phyloP scores from a whole-genome alignment of 1,140 invertebrate species.

The Delia radicum region DNA sequence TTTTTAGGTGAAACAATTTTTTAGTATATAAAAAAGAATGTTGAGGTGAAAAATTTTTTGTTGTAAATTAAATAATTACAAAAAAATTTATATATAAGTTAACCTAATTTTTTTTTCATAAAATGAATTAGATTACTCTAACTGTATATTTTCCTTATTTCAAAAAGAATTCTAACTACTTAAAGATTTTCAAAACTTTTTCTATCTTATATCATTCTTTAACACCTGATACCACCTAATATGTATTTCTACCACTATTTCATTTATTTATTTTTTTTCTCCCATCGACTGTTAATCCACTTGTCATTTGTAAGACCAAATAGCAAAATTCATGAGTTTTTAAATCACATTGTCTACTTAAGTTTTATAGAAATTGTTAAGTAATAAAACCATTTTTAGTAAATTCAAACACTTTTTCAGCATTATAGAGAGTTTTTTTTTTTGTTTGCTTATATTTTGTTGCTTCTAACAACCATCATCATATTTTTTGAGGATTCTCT shows the following conservation, averaged over 20 bases:
- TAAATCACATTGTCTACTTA: constrained; percentile 16
- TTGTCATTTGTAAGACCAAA: background rate
- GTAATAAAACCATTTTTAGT: constrained; percentile 22
- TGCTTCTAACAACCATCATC: background rate
- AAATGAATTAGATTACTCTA: no score
- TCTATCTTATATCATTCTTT: no score
- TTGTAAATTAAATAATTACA: no score
- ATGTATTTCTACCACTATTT: no score
- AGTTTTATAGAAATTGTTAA: constrained; percentile 1
- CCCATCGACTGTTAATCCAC: background rate
- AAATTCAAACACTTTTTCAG: constrained; percentile 12
- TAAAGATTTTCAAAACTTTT: no score
- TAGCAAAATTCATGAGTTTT: constrained; percentile 20
- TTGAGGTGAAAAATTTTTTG: no score
- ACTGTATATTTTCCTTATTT: no score
- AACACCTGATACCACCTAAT: background rate
- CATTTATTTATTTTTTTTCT: background rate
- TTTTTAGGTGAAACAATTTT: no score
- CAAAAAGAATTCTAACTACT: no score
- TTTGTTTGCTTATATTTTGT: background rate
- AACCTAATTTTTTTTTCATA: no score
- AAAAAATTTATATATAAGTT: no score
- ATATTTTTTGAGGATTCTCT: background rate
- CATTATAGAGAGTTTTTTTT: background rate
- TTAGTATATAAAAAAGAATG: no score